phyloP scores from a whole-genome alignment of 2,888 invertebrate species.

The Temnothorax rugatulus region DNA sequence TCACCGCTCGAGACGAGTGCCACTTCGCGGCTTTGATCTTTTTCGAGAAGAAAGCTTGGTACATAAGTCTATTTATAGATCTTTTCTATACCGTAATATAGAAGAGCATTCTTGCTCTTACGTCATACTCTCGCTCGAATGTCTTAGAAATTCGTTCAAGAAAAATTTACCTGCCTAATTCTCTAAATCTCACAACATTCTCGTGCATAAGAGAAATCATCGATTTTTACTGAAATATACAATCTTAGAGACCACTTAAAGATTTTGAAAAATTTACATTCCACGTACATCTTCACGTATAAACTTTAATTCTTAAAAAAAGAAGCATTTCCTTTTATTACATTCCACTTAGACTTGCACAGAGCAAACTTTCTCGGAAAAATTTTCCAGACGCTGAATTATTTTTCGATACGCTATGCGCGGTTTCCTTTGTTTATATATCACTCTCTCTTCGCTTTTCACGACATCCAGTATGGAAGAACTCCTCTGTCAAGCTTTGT shows the following conservation, averaged over 20 bases:
- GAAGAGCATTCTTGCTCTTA: not conserved
- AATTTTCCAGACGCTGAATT: conserved; percentile 31
- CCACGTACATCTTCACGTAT: not conserved
- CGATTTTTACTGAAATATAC: not conserved
- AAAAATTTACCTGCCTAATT: not conserved
- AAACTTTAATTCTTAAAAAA: conserved; percentile 26
- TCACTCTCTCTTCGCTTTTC: conserved; percentile 28
- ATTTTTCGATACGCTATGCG: conserved; percentile 37
- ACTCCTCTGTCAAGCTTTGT: conserved; percentile 55
- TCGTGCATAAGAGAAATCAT: not conserved
- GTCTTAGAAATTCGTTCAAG: conserved; percentile 33
- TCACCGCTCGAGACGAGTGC: conserved; percentile 53
- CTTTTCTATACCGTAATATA: not conserved
- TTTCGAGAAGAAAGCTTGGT: conserved; percentile 53
- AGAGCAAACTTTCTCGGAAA: not conserved
- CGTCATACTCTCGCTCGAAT: conserved; percentile 36
- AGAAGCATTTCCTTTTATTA: not conserved
- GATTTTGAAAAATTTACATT: conserved; percentile 27
- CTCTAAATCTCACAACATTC: not conserved
- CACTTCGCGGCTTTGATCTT: conserved; percentile 70
- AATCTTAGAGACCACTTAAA: not conserved
- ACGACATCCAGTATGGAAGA: conserved; percentile 29
- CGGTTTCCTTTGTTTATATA: conserved; percentile 41
- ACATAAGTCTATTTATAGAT: conserved; percentile 64
- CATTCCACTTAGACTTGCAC: not conserved